Base-by-base conservation (phyloP, 2,797 vertebrate genomes). In the Austrolebias charrua region DNA sequence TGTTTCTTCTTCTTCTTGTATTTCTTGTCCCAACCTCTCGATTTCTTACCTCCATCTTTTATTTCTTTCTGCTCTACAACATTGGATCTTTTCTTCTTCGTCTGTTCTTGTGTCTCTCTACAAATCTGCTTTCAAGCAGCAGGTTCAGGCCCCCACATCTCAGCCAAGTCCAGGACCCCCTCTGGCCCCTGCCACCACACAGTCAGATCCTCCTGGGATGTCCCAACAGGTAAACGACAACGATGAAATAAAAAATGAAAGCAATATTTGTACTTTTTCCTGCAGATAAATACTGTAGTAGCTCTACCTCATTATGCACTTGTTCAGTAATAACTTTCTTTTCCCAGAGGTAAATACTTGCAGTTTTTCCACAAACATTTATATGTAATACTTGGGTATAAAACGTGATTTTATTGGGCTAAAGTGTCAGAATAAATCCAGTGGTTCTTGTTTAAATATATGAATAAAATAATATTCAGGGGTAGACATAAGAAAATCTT, bases 61-160 rank as follows among this genome's bases (percentile, higher is more conserved):
- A 5, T 61, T 73, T 78, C 74, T 38, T 31, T 31, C 66, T 62
- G 40, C 55, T 49, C 59, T 58, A 12, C 78, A 40, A 80, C 45
- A 56, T 52, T 18, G 58, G 67, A 47, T 70, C 71, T 72, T 47
- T 56, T 60, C 66, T 40, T 51, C 45, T 78, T 69, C 79, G 38
- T 80, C 68, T 68, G 42, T 71, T 55, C 78, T 57, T 63, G 58
- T 79, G 47, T 79, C 53, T 73, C 46, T 35, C 55, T 66, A 13
- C 78, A 7, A 63, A 63, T 82, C 60, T 72, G 43, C 75, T 68
- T 67, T 79, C 63, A 51, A 65, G 74, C 85, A 89, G 80, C 86
- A 95, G 92, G 87, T 89, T 63, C 94, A 95, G 81, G 78, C 89
- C 35, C 89, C 92, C 46, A 84, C 90, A 20, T 83, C 93, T 11